Conservation (phyloP, 1,140 invertebrate species). For the Tribolium madens region DNA sequence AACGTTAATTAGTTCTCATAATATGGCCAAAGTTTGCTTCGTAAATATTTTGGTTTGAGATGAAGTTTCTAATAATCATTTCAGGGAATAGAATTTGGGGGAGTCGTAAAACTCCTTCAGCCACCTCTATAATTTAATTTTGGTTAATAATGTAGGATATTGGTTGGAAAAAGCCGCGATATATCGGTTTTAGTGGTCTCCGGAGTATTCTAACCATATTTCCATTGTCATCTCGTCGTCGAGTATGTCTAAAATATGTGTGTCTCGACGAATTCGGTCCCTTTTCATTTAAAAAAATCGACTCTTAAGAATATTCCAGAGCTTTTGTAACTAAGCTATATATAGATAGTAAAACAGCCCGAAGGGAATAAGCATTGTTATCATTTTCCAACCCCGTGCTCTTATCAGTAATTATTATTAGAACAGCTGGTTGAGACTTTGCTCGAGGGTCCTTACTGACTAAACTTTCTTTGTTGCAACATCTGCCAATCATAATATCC, state of each 20-base stretch:
- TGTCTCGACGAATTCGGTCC: background rate
- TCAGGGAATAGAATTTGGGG: too few species aligned
- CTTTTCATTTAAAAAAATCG: background rate
- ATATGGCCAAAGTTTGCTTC: too few species aligned
- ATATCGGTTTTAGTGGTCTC: slow-evolving; percentile 25
- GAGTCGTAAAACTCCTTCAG: background rate
- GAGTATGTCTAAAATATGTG: slow-evolving; percentile 20
- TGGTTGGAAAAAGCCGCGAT: background rate
- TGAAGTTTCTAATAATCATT: too few species aligned
- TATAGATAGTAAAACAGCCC: slow-evolving; percentile 4
- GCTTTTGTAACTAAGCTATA: too few species aligned
- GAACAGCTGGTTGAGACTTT: slow-evolving; percentile 6
- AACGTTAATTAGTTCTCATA: too few species aligned
- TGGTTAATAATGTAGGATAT: slow-evolving; percentile 29
- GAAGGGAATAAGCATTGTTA: slow-evolving; percentile 14
- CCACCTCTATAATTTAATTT: slow-evolving; percentile 20
- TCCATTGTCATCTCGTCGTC: slow-evolving; percentile 5
- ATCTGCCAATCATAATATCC: background rate
- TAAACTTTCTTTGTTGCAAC: background rate
- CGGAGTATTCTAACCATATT: slow-evolving; percentile 11
- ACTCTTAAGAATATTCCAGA: background rate
- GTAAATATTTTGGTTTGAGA: too few species aligned
- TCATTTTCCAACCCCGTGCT: background rate
- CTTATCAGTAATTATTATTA: slow-evolving; percentile 25
- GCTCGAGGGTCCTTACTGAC: background rate